phyloP scores from a whole-genome alignment of 2,113 vertebrate species.

The Neogobius melanostomus region DNA sequence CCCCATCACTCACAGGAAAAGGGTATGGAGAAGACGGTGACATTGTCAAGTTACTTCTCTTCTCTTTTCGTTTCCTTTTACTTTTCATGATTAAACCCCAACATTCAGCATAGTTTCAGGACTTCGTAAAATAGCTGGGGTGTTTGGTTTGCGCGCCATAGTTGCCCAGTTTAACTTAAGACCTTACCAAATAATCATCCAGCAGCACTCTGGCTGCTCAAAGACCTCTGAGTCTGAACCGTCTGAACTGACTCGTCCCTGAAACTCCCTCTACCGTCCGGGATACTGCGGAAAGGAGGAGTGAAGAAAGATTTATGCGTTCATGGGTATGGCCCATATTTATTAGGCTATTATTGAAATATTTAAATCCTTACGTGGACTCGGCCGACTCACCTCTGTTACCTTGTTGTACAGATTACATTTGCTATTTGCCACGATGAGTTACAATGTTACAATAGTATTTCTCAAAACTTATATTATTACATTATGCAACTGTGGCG shows the following conservation, averaged over 20 bases:
- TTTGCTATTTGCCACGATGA: too few relatives aligned
- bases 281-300: neutral
- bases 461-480: too few relatives aligned
- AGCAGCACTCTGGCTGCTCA: neutral
- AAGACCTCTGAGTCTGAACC: neutral
- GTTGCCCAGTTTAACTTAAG: neutral
- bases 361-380: too few relatives aligned
- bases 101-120: neutral
- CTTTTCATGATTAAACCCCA: slow-evolving; percentile 33
- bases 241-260: neutral
- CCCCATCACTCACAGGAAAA: slow-evolving; percentile 65
- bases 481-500: neutral
- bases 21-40: slow-evolving; percentile 62
- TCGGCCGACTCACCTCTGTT: too few relatives aligned
- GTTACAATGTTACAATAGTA: too few relatives aligned
- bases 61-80: slow-evolving; percentile 11
- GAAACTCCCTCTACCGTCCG: neutral
- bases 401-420: too few relatives aligned
- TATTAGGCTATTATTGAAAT: too few relatives aligned
- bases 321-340: too few relatives aligned
- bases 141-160: neutral
- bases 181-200: neutral
- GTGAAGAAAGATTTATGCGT: too few relatives aligned
- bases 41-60: slow-evolving; percentile 27
- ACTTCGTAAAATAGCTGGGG: neutral